A percentile compares a stretch with the other conserved stretches of the same genome.
Conservation (phyloP, 1,140 invertebrate genomes). For the Anadara kagoshimensis region DNA sequence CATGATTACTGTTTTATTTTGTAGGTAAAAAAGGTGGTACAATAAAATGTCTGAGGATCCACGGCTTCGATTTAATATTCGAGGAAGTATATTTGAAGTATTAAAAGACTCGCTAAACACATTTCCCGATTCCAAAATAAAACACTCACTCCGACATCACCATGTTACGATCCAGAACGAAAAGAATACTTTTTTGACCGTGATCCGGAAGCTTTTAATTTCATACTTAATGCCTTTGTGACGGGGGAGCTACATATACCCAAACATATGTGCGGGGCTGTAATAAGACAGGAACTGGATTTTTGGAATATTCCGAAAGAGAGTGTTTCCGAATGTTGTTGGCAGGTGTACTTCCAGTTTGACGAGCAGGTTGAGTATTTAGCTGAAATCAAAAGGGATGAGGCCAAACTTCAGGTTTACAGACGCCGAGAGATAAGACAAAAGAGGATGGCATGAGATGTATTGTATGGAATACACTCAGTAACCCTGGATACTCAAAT, state of each 20-base stretch:
- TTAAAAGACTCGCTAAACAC: conserved; percentile 2
- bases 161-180: conserved; percentile 89
- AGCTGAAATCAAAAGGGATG: conserved; percentile 6
- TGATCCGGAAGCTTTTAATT: conserved; percentile 97
- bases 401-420: conserved; percentile 73
- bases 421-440: background rate
- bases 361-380: conserved; percentile 80
- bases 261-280: conserved; percentile 97
- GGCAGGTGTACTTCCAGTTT: conserved; percentile 98
- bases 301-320: conserved; percentile 98
- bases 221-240: conserved; percentile 98
- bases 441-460: conserved; percentile 95
- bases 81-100: conserved; percentile 25
- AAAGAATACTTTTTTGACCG: conserved; percentile 99
- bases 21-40: no score
- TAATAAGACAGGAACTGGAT: conserved; percentile 97
- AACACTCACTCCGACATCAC: conserved; percentile 79
- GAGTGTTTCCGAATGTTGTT: conserved; percentile 97
- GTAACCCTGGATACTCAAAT: conserved; percentile 29
- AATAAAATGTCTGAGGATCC: background rate
- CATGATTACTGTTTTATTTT: no score
- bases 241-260: conserved; percentile 98
- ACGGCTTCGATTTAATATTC: conserved; percentile 21
- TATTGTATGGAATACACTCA: conserved; percentile 84
- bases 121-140: conserved; percentile 13